Evolutionary conservation across 2,888 invertebrate species (phyloP).

Genomic region (Sphecodes monilicornis): DNA sequence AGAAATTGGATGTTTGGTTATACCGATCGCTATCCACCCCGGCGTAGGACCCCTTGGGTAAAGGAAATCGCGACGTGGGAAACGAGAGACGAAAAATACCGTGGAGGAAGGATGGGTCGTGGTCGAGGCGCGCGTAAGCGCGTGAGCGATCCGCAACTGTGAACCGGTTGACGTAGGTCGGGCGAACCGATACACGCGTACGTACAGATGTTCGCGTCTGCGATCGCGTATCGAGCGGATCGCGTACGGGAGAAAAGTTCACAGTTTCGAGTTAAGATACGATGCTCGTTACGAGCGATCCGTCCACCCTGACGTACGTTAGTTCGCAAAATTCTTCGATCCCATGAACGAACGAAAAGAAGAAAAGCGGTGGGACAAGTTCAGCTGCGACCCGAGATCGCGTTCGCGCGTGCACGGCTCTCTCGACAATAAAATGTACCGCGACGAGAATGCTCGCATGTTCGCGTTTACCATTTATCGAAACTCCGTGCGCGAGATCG

Average conservation of each 20-base stretch:
- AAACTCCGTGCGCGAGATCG: slow-evolving; percentile 82
- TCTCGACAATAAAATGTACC: slow-evolving; percentile 80
- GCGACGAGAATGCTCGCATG: slow-evolving; percentile 84
- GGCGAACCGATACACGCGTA: neutral
- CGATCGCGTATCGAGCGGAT: neutral
- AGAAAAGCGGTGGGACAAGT: slow-evolving; percentile 54
- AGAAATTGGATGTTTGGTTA: neutral
- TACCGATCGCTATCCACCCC: neutral
- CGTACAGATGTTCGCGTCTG: neutral
- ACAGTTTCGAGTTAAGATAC: neutral
- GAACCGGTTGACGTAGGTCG: slow-evolving; percentile 16
- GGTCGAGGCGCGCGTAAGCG: neutral
- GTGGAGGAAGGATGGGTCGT: neutral
- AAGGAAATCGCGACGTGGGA: neutral
- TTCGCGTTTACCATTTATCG: slow-evolving; percentile 84
- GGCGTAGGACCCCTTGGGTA: neutral
- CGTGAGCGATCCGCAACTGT: slow-evolving; percentile 34
- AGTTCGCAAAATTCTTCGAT: slow-evolving; percentile 53
- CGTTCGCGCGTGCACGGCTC: slow-evolving; percentile 49
- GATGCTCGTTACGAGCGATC: slow-evolving; percentile 38
- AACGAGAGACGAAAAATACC: neutral
- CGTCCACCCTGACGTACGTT: slow-evolving; percentile 52
- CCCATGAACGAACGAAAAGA: neutral
- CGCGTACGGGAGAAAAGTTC: neutral
- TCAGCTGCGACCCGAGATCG: slow-evolving; percentile 3